Evolutionary conservation across 2,113 vertebrate genomes (phyloP), one percentile per base, ranked within the genome.

Genomic region (Leucosticte australis): DNA sequence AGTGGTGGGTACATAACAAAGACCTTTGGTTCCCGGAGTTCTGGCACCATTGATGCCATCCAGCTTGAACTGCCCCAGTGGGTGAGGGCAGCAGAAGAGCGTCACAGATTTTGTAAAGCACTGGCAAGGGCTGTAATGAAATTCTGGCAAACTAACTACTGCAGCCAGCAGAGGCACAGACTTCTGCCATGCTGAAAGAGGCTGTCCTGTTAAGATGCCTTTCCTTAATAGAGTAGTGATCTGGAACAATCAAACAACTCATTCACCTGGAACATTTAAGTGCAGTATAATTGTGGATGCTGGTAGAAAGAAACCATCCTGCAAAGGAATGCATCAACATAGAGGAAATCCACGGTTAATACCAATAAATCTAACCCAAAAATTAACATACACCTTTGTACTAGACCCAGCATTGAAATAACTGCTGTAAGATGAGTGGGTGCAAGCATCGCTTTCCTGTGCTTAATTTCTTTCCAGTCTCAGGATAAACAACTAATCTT

Each of bases 11-110:
- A 96, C 63, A 93, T 97, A 74, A 94, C 65, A 16, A 94, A 90
- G 82, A 95, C 41, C 55, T 96, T 96, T 78, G 96, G 96, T 46
- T 97, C 97, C 31, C 15, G 6, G 33, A 53, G 21, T 73, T 94
- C 86, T 59, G 96, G 96, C 27, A 83, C 80, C 0, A 3, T 92
- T 49, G 96, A 97, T 87, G 97, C 96, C 42, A 94, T 97, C 94
- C 97, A 97, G 76, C 94, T 97, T 67, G 97, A 97, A 24, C 83
- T 97, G 21, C 94, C 94, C 7, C 95, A 92, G 52, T 92, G 96
- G 96, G 94, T 96, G 35, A 94, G 96, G 57, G 76, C 94, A 71
- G 85, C 81, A 85, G 63, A 89, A 67, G 96, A 95, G 31, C 71
- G 60, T n/a, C 64, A 24, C 11, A 91, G 44, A 21, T 97, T 97